Evolutionary conservation across 2,888 invertebrate species (phyloP).

Genomic region (Trimorus sp.): DNA sequence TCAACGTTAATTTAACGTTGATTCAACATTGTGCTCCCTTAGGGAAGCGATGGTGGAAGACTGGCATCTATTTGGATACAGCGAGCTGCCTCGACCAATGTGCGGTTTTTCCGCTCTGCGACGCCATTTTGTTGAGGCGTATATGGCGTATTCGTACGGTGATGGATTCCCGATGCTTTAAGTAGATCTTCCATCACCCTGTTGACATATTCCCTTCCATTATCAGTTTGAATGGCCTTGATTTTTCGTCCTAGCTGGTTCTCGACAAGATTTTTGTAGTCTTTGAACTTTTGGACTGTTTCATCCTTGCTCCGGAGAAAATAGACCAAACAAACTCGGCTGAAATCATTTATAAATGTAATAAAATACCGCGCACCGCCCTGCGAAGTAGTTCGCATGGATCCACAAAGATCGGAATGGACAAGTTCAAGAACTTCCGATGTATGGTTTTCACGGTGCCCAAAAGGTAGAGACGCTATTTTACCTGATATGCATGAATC

Average conservation of each 20-base stretch:
- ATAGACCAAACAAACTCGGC: constrained; percentile 64
- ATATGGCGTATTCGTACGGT: constrained; percentile 68
- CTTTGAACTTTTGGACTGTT: constrained; percentile 52
- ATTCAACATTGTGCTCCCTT: too few species aligned
- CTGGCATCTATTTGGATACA: constrained; percentile 33
- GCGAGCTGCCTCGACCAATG: constrained; percentile 34
- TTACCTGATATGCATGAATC: background rate
- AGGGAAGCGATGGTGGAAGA: constrained; percentile 24
- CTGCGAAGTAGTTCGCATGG: constrained; percentile 57
- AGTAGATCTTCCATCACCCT: constrained; percentile 17
- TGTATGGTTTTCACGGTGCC: constrained; percentile 1
- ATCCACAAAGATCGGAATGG: constrained; percentile 59
- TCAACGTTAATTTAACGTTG: too few species aligned
- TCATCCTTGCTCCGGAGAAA: constrained; percentile 62
- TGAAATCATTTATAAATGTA: constrained; percentile 69
- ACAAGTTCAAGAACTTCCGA: constrained; percentile 15
- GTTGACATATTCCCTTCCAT: constrained; percentile 60
- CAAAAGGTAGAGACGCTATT: background rate
- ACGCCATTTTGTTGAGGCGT: constrained; percentile 72
- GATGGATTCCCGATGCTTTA: constrained; percentile 68
- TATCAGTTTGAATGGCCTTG: constrained; percentile 61
- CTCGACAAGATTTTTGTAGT: constrained; percentile 61
- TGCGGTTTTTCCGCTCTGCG: constrained; percentile 16
- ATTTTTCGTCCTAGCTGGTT: constrained; percentile 60
- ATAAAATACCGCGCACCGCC: constrained; percentile 65